Evolutionary conservation across 2,888 invertebrate species (phyloP), one percentile per base, ranked within the genome.

Genomic region (Calliopum simillimum): DNA sequence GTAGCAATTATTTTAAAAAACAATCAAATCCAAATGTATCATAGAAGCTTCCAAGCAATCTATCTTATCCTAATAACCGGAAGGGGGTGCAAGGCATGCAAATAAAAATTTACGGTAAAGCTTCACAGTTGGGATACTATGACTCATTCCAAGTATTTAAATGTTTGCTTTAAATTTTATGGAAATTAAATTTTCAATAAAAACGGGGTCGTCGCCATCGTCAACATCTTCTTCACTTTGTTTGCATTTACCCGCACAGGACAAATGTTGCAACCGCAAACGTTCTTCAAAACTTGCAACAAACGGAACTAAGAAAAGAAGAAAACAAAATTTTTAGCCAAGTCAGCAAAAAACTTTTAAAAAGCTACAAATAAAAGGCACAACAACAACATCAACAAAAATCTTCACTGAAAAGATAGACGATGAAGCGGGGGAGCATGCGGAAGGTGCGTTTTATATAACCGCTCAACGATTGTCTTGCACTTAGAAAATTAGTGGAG

Each of bases 341-440:
- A 61, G 46, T 61, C 59, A 59, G 59, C 59, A 59, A 59, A 41
- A 33, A 46, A 61, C 44, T 46, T 58, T 46, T 46, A 61, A 25
- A 61, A 43, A 46, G 61, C 46, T 61, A 47, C 46, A 23, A 61
- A 44, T 4, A 53, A 53, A 53, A 53, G 23, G 19, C 53, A 58
- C 53, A 53, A 53, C 53, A 53, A 53, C 23, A 53, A 2, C 33
- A 33, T 1, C 33, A 33, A 33, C 33, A 33, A 33, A 33, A 33
- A 33, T 8, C 33, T 33, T 33, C 33, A 33, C 33, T 33, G 8
- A 33, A 33, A 33, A 8, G 33, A 33, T 33, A 33, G 8, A 33
- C 33, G 33, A 0, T 8, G 33, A 8, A 8, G 33, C 33, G 33
- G 33, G 33, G 8, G n/a, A n/a, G n/a, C n/a, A n/a, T n/a, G n/a